These are phyloP conservation scores for Vandiemenella viatica DNA, from an alignment of 2,888 invertebrate genomes.

Conservation along the genomic window DNA sequence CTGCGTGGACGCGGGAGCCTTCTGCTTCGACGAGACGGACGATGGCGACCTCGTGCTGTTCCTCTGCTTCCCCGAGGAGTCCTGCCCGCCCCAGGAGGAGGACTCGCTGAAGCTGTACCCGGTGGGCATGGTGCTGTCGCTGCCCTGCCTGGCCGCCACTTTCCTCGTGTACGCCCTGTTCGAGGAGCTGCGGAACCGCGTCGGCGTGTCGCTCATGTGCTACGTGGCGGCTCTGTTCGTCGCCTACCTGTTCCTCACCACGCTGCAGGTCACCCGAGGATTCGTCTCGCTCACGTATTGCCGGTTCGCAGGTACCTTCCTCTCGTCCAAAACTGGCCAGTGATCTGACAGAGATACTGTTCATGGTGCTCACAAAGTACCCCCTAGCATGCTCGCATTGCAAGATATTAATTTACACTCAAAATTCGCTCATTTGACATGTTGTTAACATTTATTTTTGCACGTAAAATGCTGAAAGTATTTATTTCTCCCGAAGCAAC, in stretches of 20 bases:
- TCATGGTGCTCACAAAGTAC: too few relatives aligned
- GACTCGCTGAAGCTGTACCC: constrained; percentile 1
- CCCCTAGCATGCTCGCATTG: too few relatives aligned
- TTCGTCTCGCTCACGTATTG: background rate
- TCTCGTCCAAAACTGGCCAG: too few relatives aligned
- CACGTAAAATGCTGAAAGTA: too few relatives aligned
- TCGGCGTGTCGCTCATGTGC: constrained; percentile 17
- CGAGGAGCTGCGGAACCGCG: constrained; percentile 16
- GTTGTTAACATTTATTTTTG: too few relatives aligned
- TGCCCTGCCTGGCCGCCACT: constrained; percentile 15
- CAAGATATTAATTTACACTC: too few relatives aligned
- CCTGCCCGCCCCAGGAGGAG: background rate
- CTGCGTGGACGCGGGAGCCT: too few relatives aligned
- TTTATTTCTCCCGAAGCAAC: too few relatives aligned
- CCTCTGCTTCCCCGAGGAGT: background rate
- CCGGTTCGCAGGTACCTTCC: background rate
- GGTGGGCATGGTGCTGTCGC: constrained; percentile 14
- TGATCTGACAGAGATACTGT: too few relatives aligned
- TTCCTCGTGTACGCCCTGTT: constrained; percentile 16
- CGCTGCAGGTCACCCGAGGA: constrained; percentile 8
- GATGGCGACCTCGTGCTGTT: background rate
- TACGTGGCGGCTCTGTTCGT: constrained; percentile 15
- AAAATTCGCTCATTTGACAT: too few relatives aligned
- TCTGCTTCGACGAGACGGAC: background rate
- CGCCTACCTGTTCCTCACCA: constrained; percentile 12